Evolutionary conservation across 2,113 vertebrate species (phyloP).

Genomic region (Hypocryptadius cinnamomeus): DNA sequence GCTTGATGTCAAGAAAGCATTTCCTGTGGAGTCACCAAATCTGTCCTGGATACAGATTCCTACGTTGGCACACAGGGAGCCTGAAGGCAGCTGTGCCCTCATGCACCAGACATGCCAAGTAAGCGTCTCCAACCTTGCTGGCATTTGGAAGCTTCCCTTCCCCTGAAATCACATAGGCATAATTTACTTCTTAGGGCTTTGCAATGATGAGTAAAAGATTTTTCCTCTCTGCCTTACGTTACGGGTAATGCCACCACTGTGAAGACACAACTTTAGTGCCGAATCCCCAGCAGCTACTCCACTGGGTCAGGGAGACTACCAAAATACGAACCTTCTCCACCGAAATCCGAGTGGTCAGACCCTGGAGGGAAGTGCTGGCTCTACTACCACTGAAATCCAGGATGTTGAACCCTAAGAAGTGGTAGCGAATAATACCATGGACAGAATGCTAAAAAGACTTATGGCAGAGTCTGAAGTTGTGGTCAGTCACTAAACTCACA

Average conservation of each 20-base stretch:
- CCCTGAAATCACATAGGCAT: neutral
- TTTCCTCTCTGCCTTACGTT: neutral
- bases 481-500: neutral
- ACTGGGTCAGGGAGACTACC: neutral
- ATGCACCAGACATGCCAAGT: neutral
- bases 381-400: neutral
- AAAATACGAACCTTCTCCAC: too few relatives aligned
- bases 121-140: neutral
- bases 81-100: neutral
- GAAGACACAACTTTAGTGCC: accelerated
- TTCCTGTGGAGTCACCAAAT: constrained; percentile 30
- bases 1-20: neutral
- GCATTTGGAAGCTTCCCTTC: neutral
- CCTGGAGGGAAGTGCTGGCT: neutral
- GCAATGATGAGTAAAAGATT: neutral
- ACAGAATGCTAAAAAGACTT: neutral
- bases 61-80: neutral
- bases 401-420: accelerated
- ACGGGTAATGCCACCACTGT: neutral
- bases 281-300: neutral
- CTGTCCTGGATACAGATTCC: neutral
- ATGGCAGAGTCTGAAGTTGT: neutral
- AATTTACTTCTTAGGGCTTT: neutral
- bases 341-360: accelerated
- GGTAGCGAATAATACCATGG: neutral